Conservation (phyloP, 2,113 vertebrate species). For the Hippocampus guttulatus region DNA sequence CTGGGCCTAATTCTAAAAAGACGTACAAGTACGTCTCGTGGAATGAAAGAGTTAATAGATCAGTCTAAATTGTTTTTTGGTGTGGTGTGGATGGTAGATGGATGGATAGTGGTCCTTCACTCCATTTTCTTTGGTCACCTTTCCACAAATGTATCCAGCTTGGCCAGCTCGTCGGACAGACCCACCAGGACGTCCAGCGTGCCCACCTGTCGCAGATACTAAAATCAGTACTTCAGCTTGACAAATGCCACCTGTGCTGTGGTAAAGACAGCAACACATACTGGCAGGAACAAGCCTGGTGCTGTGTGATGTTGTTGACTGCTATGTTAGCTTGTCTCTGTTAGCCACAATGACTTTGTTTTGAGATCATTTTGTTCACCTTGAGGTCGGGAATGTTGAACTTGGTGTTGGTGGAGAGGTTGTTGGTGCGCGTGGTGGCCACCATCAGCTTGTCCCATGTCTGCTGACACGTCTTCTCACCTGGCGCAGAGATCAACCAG, state of each 20-base stretch:
- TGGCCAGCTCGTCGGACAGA: slow-evolving; percentile 94
- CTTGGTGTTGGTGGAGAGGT: slow-evolving; percentile 88
- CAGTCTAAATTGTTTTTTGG: no score
- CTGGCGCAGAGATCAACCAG: slow-evolving; percentile 98
- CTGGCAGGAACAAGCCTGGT: not conserved
- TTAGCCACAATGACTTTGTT: not conserved
- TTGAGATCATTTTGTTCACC: slow-evolving; percentile 57
- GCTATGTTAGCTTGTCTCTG: not conserved
- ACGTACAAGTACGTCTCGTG: no score
- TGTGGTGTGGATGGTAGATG: no score
- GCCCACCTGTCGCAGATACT: slow-evolving; percentile 79
- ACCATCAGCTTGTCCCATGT: slow-evolving; percentile 96
- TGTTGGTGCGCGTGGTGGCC: slow-evolving; percentile 87
- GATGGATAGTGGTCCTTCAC: no score
- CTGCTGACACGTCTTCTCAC: slow-evolving; percentile 98
- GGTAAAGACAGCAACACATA: not conserved
- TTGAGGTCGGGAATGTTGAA: slow-evolving; percentile 98
- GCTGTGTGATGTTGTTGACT: not conserved
- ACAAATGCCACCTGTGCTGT: not conserved
- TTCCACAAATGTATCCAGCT: slow-evolving; percentile 94
- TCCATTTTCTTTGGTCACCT: slow-evolving; percentile 67
- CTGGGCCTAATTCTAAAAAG: no score
- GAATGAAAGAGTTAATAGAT: no score
- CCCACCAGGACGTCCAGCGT: slow-evolving; percentile 96
- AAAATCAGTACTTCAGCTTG: not conserved